These are phyloP conservation scores for Pteruthius melanotis DNA, from an alignment of 2,113 vertebrate species.

Conservation along the genomic window DNA sequence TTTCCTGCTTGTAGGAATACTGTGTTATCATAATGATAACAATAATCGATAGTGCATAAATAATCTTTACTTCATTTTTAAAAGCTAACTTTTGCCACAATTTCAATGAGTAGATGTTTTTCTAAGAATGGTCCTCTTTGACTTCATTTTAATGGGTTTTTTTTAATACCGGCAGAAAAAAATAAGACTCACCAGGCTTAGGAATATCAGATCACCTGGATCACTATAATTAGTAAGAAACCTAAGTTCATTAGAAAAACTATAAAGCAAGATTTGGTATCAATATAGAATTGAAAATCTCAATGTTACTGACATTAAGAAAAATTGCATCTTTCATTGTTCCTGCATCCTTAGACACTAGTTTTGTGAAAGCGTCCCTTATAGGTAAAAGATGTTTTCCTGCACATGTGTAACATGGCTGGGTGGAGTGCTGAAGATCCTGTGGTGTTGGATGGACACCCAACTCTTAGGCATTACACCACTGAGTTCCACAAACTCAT, in stretches of 20 bases:
- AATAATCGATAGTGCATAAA: not conserved
- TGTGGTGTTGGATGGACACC: not conserved
- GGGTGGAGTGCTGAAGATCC: not conserved
- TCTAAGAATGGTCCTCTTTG: not conserved
- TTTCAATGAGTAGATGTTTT: not conserved
- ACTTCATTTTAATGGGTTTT: not conserved
- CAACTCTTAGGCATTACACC: not conserved
- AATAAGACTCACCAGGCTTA: not conserved
- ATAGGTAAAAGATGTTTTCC: not conserved
- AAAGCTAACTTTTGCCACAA: not conserved
- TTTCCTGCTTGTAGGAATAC: not conserved
- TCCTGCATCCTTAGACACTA: not conserved
- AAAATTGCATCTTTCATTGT: not conserved
- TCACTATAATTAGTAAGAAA: not conserved
- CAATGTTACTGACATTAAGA: not conserved
- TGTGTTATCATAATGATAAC: not conserved
- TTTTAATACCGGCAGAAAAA: not conserved
- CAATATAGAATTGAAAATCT: not conserved
- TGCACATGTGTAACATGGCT: fast-evolving
- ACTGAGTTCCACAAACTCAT: not conserved
- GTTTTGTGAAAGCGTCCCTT: not conserved
- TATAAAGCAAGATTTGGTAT: not conserved
- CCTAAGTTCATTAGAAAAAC: not conserved
- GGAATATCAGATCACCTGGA: not conserved
- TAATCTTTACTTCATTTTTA: not conserved